Conservation (phyloP, 2,888 invertebrate species). For the Spodoptera littoralis region DNA sequence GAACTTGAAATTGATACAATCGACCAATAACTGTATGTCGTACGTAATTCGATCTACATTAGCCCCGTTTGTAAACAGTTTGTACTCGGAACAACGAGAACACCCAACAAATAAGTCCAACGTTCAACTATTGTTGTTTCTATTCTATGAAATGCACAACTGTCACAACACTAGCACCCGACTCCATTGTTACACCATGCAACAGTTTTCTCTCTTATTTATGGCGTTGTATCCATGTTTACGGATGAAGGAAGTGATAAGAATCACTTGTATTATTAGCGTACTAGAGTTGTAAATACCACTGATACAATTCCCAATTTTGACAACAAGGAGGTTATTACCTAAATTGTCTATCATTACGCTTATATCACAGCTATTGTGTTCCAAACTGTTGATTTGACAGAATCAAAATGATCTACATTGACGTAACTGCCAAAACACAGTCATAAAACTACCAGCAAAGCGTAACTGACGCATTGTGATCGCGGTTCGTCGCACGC, state of each 20-base stretch:
- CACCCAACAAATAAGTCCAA: conserved; percentile 18
- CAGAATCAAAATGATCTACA: conserved; percentile 48
- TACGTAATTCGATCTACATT: conserved; percentile 23
- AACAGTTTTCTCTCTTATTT: conserved; percentile 33
- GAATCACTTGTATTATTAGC: no score
- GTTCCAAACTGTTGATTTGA: conserved; percentile 5
- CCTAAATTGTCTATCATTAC: neutral
- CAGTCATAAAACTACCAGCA: conserved; percentile 65
- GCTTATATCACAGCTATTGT: conserved; percentile 3
- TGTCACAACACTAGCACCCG: conserved; percentile 32
- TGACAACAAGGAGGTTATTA: neutral
- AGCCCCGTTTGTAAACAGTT: conserved; percentile 33
- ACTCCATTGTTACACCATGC: conserved; percentile 35
- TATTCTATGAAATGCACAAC: conserved; percentile 42
- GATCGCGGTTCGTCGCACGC: conserved; percentile 73
- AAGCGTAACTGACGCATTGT: conserved; percentile 72
- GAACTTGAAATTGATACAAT: conserved; percentile 34
- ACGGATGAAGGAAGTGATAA: conserved; percentile 4
- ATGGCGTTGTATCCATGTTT: conserved; percentile 27
- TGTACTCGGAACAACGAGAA: conserved; percentile 27
- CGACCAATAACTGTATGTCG: conserved; percentile 17
- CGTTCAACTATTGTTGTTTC: conserved; percentile 21
- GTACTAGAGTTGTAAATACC: no score
- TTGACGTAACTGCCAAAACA: conserved; percentile 66
- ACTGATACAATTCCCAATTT: neutral